phyloP scores from a whole-genome alignment of 2,888 invertebrate genomes.

The Anthophora plumipes region DNA sequence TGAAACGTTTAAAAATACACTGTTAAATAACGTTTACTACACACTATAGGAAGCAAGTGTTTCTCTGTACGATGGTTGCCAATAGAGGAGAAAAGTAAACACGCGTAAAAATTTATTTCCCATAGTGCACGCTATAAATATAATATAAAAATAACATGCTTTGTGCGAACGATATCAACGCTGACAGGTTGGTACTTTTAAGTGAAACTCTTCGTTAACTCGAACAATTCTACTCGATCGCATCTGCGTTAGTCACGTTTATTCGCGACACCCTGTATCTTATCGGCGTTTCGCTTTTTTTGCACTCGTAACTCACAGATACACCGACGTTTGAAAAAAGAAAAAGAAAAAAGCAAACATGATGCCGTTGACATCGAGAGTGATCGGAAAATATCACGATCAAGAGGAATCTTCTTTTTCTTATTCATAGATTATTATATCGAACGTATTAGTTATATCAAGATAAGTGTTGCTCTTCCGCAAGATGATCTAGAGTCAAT shows the following conservation, averaged over 20 bases:
- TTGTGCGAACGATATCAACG: background rate
- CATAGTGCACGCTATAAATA: slow-evolving; percentile 39
- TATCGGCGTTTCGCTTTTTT: slow-evolving; percentile 52
- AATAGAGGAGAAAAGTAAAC: slow-evolving; percentile 4
- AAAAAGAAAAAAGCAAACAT: slow-evolving; percentile 15
- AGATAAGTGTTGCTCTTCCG: background rate
- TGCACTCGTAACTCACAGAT: slow-evolving; percentile 9
- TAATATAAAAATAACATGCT: slow-evolving; percentile 56
- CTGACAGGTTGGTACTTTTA: slow-evolving; percentile 43
- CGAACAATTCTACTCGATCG: slow-evolving; percentile 16
- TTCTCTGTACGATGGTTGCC: background rate
- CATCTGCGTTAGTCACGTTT: slow-evolving; percentile 50
- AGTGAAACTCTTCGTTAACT: slow-evolving; percentile 10
- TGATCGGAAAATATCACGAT: background rate
- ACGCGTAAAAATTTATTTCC: slow-evolving; percentile 13
- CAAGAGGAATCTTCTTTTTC: background rate
- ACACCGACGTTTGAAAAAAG: slow-evolving; percentile 24
- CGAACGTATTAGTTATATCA: background rate
- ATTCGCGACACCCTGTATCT: slow-evolving; percentile 56
- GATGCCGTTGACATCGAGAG: slow-evolving; percentile 35
- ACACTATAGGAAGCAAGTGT: background rate
- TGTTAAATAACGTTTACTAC: background rate
- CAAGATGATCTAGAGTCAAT: background rate
- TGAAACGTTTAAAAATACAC: background rate
- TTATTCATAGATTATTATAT: background rate